Evolutionary conservation across 2,113 vertebrate species (phyloP).

Genomic region (Octodon degus): DNA sequence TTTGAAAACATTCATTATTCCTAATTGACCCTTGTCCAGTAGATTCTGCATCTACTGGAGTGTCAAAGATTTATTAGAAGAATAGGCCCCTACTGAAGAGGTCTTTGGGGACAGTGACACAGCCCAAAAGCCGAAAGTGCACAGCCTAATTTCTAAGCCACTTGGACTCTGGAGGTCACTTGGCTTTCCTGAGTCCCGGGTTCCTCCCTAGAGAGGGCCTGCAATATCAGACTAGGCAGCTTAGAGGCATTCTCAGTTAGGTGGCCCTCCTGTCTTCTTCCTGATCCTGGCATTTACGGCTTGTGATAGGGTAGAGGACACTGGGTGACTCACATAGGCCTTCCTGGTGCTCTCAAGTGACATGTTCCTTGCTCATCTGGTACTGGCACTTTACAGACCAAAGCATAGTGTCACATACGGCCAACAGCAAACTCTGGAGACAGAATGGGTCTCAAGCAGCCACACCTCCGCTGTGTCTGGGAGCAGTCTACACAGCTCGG

Average conservation of each 20-base stretch:
- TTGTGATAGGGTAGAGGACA: neutral
- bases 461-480: accelerated
- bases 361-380: neutral
- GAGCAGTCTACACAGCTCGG: accelerated
- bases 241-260: neutral
- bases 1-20: neutral
- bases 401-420: accelerated
- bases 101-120: too few relatives aligned
- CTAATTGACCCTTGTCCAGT: neutral
- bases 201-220: neutral
- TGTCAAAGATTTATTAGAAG: neutral
- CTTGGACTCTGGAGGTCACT: neutral
- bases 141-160: neutral
- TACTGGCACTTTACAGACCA: neutral
- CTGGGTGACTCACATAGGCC: neutral
- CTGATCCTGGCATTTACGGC: neutral
- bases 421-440: neutral
- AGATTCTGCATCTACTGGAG: too few relatives aligned
- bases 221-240: neutral
- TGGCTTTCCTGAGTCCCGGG: neutral
- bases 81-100: accelerated
- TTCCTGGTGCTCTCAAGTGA: neutral
- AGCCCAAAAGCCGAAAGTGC: accelerated
- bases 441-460: accelerated
- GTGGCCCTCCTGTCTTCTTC: neutral